Percentiles rank a stretch among this genome's conserved stretches.
These are phyloP conservation scores for Gymnoscelis rufifasciata DNA, from an alignment of 2,888 invertebrate species.

Conservation along the genomic window DNA sequence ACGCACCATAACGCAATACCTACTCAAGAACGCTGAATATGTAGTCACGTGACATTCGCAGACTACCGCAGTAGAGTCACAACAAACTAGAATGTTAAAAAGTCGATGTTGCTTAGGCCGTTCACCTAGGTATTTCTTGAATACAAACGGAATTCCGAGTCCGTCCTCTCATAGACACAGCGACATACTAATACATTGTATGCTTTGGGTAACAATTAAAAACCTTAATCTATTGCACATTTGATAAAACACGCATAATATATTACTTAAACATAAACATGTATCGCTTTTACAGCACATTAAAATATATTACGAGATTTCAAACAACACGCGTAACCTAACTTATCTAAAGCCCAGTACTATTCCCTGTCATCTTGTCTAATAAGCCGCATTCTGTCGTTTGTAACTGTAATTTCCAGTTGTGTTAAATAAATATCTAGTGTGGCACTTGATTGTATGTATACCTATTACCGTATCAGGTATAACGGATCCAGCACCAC, in stretches of 20 bases:
- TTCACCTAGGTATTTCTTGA: constrained; percentile 19
- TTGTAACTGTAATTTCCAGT: constrained; percentile 28
- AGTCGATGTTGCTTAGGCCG: constrained; percentile 39
- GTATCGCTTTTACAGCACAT: constrained; percentile 54
- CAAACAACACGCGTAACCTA: constrained; percentile 73
- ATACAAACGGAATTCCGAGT: constrained; percentile 17
- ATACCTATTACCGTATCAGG: constrained; percentile 35
- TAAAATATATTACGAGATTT: constrained; percentile 77
- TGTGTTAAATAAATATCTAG: constrained; percentile 63
- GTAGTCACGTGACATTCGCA: background rate
- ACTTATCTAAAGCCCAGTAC: constrained; percentile 63
- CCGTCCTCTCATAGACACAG: constrained; percentile 37
- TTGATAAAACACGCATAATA: constrained; percentile 66
- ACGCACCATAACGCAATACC: constrained; percentile 35
- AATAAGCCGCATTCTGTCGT: constrained; percentile 32
- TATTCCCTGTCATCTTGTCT: constrained; percentile 59
- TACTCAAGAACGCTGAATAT: constrained; percentile 9
- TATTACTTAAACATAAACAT: constrained; percentile 55
- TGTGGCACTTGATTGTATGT: constrained; percentile 64
- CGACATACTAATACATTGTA: constrained; percentile 53
- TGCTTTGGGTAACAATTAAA: constrained; percentile 73
- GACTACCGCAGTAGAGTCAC: constrained; percentile 25
- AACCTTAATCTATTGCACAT: constrained; percentile 69
- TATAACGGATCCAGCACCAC: constrained; percentile 62
- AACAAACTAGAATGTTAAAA: constrained; percentile 25